Base-by-base conservation (phyloP, 2,113 vertebrate species). In the Ciconia stormi region DNA sequence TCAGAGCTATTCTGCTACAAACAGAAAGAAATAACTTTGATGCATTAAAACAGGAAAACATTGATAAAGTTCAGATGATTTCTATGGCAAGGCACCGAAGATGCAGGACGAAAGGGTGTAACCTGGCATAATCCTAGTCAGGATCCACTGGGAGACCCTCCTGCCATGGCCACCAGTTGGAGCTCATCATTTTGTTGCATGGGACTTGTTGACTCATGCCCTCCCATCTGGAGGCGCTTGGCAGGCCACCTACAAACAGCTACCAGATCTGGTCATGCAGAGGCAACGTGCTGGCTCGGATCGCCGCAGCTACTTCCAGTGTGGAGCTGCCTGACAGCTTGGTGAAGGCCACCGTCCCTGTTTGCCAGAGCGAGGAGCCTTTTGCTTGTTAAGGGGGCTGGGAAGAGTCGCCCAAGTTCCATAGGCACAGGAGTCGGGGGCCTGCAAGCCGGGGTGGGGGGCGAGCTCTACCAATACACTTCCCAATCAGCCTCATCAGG, bases 361-460 rank as follows among this genome's bases (percentile, higher is more conserved):
- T 40, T 44, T 55, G 61, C 40, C 66, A 49, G n/a, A 23, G 14
- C 2, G 1, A 65, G 17, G 19, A 91, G 44, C 7, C 19, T 10
- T 65, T 65, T 38, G 13, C n/a, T 55, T 38, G 26, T 34, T 30
- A 56, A 40, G 11, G 17, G 15, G 7, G 13, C 23, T 87, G 69
- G 26, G 36, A 50, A 73, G 14, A n/a, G 10, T n/a, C 3, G 1
- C 12, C 20, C 2, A 2, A 32, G 13, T 13, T 84, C n/a, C 18
- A 44, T 2, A 58, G 16, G 46, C 34, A 36, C 7, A 20, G 23
- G 21, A 44, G 3, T 6, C 2, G 1, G 47, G 18, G 15, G 7
- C 16, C 49, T 1, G 11, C 42, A n/a, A 20, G 26, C 2, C 3
- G 29, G 18, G 7, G 0, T 0, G 5, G 2, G 7, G 10, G 15